Evolutionary conservation across 2,888 invertebrate genomes (phyloP), one percentile per base, ranked within the genome.

Genomic region (Helleia helle): DNA sequence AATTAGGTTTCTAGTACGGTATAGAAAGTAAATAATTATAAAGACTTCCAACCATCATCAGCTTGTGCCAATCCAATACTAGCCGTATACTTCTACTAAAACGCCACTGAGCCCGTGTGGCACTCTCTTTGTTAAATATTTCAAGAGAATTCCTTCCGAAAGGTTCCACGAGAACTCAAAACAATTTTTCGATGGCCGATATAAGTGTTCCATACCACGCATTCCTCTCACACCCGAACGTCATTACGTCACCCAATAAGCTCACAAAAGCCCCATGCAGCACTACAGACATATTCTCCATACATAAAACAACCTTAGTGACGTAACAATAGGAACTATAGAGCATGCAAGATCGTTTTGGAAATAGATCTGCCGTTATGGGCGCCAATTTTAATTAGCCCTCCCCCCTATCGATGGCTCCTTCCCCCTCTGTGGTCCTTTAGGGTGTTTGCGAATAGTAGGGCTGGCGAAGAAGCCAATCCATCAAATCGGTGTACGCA

Each of bases 391-490:
- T 81, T 83, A 84, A 83, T 83, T 84, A 83, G 81, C 72, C 51
- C 47, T 48, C 48, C 56, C 54, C 46, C 47, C 50, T 46, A 54
- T 48, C 50, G 43, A 40, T 39, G 36, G 38, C 42, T 42, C 43
- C 42, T 43, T 41, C 56, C 57, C 59, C 59, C 58, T 55, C 49
- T 49, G 43, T 44, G 55, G 55, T 56, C 60, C 67, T 65, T 74
- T 75, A 77, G 83, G 83, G 84, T 80, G 80, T 81, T 83, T 83
- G 81, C 81, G 81, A 81, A 83, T 81, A 83, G 74, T 65, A 71
- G 77, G 77, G 80, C 65, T 65, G 65, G 74, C 72, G 74, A 80
- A 81, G 83, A 81, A 84, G 83, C 83, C 83, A 84, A 84, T 84
- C 83, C 83, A 84, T 84, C 84, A 84, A 84, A 83, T 77, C 65